A percentile compares a stretch with the other conserved stretches of the same genome.
Conservation (phyloP, 2,797 vertebrate genomes). For the Gambelia wislizenii region DNA sequence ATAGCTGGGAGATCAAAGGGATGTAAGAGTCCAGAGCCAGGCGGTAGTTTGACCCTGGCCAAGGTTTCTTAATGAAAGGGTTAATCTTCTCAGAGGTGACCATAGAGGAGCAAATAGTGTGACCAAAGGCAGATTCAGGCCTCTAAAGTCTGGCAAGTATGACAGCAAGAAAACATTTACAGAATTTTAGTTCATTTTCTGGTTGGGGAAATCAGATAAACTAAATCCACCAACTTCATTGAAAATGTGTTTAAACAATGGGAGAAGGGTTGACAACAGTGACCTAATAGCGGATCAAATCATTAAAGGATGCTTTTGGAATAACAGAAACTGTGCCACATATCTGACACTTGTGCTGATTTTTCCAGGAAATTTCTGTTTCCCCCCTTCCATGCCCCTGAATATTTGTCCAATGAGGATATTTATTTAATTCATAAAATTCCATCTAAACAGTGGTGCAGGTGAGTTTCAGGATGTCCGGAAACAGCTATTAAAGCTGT, state of each 20-base stretch:
- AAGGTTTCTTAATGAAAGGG: conserved; percentile 99
- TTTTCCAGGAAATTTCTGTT: conserved; percentile 57
- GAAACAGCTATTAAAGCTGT: conserved; percentile 12
- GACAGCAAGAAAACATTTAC: conserved; percentile 89
- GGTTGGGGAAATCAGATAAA: conserved; percentile 75
- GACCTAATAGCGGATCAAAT: conserved; percentile 58
- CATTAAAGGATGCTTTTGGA: conserved; percentile 52
- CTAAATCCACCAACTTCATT: conserved; percentile 62
- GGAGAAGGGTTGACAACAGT: conserved; percentile 45
- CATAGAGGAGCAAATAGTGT: conserved; percentile 97
- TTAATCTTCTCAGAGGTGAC: conserved; percentile 99
- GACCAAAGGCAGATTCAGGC: conserved; percentile 98
- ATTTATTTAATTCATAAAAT: neutral
- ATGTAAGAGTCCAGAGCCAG: conserved; percentile 87
- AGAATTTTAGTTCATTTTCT: conserved; percentile 84
- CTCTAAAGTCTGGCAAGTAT: conserved; percentile 86
- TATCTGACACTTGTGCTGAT: conserved; percentile 43
- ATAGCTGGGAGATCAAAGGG: conserved; percentile 98
- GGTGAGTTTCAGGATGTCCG: conserved; percentile 15
- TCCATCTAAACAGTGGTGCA: neutral
- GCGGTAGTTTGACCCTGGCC: conserved; percentile 94
- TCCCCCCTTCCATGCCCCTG: neutral
- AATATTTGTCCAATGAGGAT: rapidly evolving
- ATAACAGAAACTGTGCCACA: conserved; percentile 58
- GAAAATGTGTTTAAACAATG: conserved; percentile 70